Conservation (phyloP, 1,140 invertebrate species). For the Zaprionus taronus region DNA sequence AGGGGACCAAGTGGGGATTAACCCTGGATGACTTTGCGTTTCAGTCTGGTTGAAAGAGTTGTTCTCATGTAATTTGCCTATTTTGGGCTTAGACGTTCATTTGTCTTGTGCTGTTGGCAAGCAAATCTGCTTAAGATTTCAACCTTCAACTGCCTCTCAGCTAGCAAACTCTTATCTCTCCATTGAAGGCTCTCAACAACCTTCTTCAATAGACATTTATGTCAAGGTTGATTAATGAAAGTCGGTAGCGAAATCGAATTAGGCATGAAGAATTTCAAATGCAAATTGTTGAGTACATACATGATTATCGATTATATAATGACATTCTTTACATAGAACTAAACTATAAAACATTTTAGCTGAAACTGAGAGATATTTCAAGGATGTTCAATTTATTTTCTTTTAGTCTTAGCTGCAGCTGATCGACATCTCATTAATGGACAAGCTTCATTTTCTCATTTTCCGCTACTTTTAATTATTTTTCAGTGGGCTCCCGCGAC, state of each 20-base stretch:
- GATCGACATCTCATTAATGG: slow-evolving; percentile 50
- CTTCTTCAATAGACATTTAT: slow-evolving; percentile 18
- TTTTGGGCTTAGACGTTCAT: slow-evolving; percentile 67
- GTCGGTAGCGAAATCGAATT: not conserved
- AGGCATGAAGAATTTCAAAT: slow-evolving; percentile 23
- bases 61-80: slow-evolving; percentile 68
- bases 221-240: slow-evolving; percentile 48
- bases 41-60: slow-evolving; percentile 59
- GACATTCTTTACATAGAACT: slow-evolving; percentile 8
- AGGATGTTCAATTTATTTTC: slow-evolving; percentile 33
- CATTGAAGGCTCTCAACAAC: slow-evolving; percentile 6
- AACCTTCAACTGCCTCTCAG: slow-evolving; percentile 44
- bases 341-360: slow-evolving; percentile 26
- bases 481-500: slow-evolving; percentile 89
- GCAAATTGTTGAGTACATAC: slow-evolving; percentile 28
- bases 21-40: slow-evolving; percentile 52
- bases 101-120: slow-evolving; percentile 48
- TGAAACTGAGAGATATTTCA: not conserved
- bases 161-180: slow-evolving; percentile 7
- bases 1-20: slow-evolving; percentile 27
- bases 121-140: slow-evolving; percentile 59
- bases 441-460: slow-evolving; percentile 26
- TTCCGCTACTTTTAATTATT: slow-evolving; percentile 54
- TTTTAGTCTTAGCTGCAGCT: slow-evolving; percentile 40
- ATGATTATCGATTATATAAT: slow-evolving; percentile 6